Conservation (phyloP, 2,113 vertebrate genomes). For the Hippocampus guttulatus region DNA sequence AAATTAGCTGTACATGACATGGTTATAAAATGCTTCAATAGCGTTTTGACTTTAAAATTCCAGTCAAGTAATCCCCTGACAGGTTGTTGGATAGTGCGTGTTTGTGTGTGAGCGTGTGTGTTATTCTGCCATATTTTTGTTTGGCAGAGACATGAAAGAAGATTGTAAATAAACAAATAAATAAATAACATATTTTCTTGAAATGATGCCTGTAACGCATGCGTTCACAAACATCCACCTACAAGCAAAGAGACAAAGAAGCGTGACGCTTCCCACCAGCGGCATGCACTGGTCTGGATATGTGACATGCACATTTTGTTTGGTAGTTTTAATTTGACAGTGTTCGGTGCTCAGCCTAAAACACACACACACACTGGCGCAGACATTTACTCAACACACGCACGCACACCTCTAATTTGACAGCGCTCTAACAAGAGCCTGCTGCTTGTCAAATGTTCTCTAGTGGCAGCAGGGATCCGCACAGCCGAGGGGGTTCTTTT, state of each 20-base stretch:
- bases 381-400: conserved; percentile 7
- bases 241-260: conserved; percentile 64
- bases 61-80: background rate
- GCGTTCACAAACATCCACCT: conserved; percentile 32
- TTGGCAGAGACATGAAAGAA: conserved; percentile 34
- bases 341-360: conserved; percentile 67
- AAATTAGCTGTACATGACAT: background rate
- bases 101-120: background rate
- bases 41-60: background rate
- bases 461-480: conserved; percentile 69
- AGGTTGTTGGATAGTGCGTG: background rate
- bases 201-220: conserved; percentile 22
- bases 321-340: conserved; percentile 79
- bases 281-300: conserved; percentile 53
- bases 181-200: background rate
- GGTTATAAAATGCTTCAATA: background rate
- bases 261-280: conserved; percentile 43
- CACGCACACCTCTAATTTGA: conserved; percentile 75
- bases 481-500: conserved; percentile 74
- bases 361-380: conserved; percentile 6
- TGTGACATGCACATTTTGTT: conserved; percentile 72
- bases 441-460: conserved; percentile 76
- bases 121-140: conserved; percentile 36
- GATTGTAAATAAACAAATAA: conserved; percentile 32
- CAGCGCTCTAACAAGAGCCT: conserved; percentile 76